These are phyloP conservation scores for Pycnomerus fuliginosus DNA, from an alignment of 2,888 invertebrate species.

Conservation along the genomic window DNA sequence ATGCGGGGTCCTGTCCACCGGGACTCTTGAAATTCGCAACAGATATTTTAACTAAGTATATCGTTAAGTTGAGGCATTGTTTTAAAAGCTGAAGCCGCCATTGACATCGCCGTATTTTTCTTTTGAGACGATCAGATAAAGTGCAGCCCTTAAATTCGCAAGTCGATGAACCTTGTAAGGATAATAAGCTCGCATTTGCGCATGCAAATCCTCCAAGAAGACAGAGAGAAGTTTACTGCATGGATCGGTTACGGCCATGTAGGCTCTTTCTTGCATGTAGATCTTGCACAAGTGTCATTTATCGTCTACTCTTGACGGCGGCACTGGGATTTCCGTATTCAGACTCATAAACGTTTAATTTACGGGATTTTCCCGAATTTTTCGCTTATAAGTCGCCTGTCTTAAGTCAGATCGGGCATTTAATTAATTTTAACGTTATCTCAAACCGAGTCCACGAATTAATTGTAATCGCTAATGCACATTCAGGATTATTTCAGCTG, in stretches of 20 bases:
- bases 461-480: too few relatives aligned
- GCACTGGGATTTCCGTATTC: constrained; percentile 46
- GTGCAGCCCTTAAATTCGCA: constrained; percentile 46
- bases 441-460: too few relatives aligned
- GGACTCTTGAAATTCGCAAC: constrained; percentile 33
- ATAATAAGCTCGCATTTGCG: constrained; percentile 39
- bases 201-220: constrained; percentile 31
- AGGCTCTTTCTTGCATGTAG: constrained; percentile 42
- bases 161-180: constrained; percentile 43
- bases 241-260: constrained; percentile 44
- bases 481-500: too few relatives aligned
- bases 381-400: too few relatives aligned
- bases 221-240: constrained; percentile 31
- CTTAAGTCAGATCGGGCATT: too few relatives aligned
- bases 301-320: constrained; percentile 34
- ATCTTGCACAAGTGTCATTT: constrained; percentile 46
- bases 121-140: constrained; percentile 27
- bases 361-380: too few relatives aligned
- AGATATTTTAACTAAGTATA: constrained; percentile 49
- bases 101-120: constrained; percentile 48
- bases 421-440: too few relatives aligned
- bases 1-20: too few relatives aligned
- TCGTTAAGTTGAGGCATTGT: constrained; percentile 50
- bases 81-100: constrained; percentile 33
- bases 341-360: too few relatives aligned